Conservation (phyloP, 2,888 invertebrate species). For the Zele albiditarsus region DNA sequence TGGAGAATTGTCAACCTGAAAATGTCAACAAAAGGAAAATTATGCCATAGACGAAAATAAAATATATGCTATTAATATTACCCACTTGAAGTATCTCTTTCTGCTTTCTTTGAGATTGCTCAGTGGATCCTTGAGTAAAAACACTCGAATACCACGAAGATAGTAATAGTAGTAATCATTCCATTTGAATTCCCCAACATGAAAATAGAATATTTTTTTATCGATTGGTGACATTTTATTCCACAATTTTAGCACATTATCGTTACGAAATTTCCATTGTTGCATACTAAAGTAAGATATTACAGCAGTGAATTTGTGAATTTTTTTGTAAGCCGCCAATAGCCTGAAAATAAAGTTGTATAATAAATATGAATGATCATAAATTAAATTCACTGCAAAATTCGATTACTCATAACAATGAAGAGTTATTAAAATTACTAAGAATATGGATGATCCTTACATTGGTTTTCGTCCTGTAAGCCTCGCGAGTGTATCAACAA, state of each 20-base stretch:
- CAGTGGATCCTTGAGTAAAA: slow-evolving; percentile 84
- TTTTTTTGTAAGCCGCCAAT: slow-evolving; percentile 81
- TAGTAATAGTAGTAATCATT: slow-evolving; percentile 79
- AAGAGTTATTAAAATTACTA: slow-evolving; percentile 5
- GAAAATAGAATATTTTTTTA: slow-evolving; percentile 81
- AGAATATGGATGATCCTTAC: slow-evolving; percentile 73
- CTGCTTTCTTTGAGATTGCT: slow-evolving; percentile 79
- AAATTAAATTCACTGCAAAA: slow-evolving; percentile 18
- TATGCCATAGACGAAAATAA: slow-evolving; percentile 9
- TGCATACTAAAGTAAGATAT: slow-evolving; percentile 83
- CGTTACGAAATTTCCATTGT: slow-evolving; percentile 82
- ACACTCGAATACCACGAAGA: slow-evolving; percentile 81
- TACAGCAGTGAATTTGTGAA: slow-evolving; percentile 81
- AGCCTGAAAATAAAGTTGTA: slow-evolving; percentile 74
- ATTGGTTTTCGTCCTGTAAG: slow-evolving; percentile 77
- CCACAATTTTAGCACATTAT: slow-evolving; percentile 78
- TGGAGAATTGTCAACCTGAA: slow-evolving; percentile 63
- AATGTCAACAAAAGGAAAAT: slow-evolving; percentile 35
- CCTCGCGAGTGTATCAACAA: slow-evolving; percentile 74
- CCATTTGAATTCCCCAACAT: slow-evolving; percentile 83
- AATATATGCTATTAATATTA: slow-evolving; percentile 11
- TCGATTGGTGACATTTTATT: slow-evolving; percentile 76
- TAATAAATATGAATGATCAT: background rate
- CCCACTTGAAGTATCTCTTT: slow-evolving; percentile 69
- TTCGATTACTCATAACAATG: too few species aligned